Evolutionary conservation across 23 tunicate species (phyloP), one percentile per base, ranked within the genome.

Genomic region (Oikopleura albicans): DNA sequence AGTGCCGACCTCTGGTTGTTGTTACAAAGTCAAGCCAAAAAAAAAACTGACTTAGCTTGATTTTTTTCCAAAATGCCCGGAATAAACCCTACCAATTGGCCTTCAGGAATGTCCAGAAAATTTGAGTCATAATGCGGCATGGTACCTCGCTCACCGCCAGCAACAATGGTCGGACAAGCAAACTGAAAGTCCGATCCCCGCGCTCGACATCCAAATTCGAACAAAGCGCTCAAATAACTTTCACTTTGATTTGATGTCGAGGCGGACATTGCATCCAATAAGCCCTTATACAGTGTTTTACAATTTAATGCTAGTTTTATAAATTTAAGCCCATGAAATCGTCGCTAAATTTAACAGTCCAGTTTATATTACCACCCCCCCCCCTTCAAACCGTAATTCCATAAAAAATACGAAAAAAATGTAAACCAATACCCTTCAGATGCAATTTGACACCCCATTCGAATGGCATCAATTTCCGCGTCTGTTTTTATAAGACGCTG

Each of bases 181-280:
- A 71, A 71, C 33, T 22, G 37, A 16, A 2, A 2, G 34, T 71
- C 79, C 2, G 79, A 34, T 2, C 79, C 79, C 2, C 79, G 27
- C 4, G 79, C 28, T 16, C 79, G 79, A 29, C 79, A 71, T 16
- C 79, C 79, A 29, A 71, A 71, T 2, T 71, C 79, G 79, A 71
- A 71, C 37, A 71, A 29, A 16, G 79, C 27, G 31, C 79, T 71
- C 79, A 71, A 29, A 29, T 71, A 71, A 71, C 31, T 71, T 29
- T 71, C 79, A 29, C 79, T 12, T 34, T 37, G 79, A 29, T 71
- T 16, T 16, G 28, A 4, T 12, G 4, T 16, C 28, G 79, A 71
- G 4, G 37, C 79, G 2, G 31, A 2, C 79, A 71, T 71, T 12
- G 35, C 79, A 29, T 71, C 79, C 33, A 71, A 37, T 37, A 71